Evolutionary conservation across 2,888 invertebrate species (phyloP).

Genomic region (Hecatera dysodea): DNA sequence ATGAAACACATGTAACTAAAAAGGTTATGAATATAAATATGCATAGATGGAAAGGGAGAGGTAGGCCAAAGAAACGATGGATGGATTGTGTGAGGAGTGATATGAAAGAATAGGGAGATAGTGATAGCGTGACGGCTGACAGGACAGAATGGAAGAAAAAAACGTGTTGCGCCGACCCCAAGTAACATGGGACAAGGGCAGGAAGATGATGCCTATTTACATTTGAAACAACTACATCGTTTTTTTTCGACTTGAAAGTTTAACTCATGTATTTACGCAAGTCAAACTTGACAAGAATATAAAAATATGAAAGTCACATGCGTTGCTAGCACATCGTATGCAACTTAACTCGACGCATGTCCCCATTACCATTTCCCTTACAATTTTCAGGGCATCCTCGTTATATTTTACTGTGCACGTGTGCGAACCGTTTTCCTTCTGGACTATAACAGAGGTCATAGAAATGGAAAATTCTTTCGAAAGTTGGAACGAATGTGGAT

Average conservation of each 20-base stretch:
- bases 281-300: neutral
- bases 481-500: neutral
- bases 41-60: no score
- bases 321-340: neutral
- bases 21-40: no score
- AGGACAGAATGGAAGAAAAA: no score
- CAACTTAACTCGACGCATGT: slow-evolving; percentile 27
- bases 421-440: slow-evolving; percentile 26
- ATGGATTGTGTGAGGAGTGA: no score
- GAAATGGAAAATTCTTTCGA: neutral
- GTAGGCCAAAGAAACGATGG: no score
- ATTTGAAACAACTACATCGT: neutral
- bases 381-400: slow-evolving; percentile 35
- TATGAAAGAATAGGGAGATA: no score
- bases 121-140: no score
- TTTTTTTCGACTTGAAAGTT: neutral
- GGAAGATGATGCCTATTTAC: no score
- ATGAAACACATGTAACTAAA: no score
- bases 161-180: no score
- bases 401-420: slow-evolving; percentile 48
- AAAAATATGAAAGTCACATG: neutral
- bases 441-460: neutral
- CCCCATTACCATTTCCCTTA: slow-evolving; percentile 9
- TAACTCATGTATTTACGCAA: neutral
- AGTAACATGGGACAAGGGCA: no score